Base-by-base conservation (phyloP, 2,113 vertebrate species). In the Spea bombifrons region DNA sequence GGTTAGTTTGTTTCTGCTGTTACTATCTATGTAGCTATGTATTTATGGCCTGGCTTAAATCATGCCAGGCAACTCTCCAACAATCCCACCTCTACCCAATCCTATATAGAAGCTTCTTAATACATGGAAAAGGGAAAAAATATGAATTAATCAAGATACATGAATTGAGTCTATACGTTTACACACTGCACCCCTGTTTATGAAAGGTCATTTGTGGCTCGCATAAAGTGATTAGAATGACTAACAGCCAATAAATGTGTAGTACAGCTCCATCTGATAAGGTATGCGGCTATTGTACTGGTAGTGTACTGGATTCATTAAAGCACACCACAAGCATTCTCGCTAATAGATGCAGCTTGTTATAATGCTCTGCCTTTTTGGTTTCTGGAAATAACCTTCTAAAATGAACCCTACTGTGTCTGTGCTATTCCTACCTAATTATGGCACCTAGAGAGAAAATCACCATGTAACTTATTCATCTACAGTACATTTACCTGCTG, bases 401-500 rank as follows among this genome's bases (percentile, higher is more conserved):
- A 77, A 61, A 70, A 76, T 67, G 49, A 44, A 69, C 44, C 52
- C 64, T 52, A 59, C 52, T 59, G 46, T 49, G 46, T 13, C 16
- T 15, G 9, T 61, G 46, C 45, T 77, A 43, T 70, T 77, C 17
- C 46, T n/a, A 69, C 16, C 52, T 77, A 77, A 77, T 77, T 69
- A 70, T 70, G 55, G 45, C 45, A 63, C 75, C 75, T 49, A 63
- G 45, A 59, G 66, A 30, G 66, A 77, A 70, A 77, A 69, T 77
- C 66, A 47, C 43, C 75, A 77, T 43, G 66, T 49, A 61, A 61
- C 66, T 61, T 70, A 70, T 77, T 77, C 75, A 77, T 49, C 50
- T 59, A 49, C 66, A 76, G 75, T 55, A 48, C 75, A 59, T 76
- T 70, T 59, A 63, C 53, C 66, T 70, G 66, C 53, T 77, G 75